phyloP scores from a whole-genome alignment of 2,113 vertebrate species.

The Cyprinodon tularosa region DNA sequence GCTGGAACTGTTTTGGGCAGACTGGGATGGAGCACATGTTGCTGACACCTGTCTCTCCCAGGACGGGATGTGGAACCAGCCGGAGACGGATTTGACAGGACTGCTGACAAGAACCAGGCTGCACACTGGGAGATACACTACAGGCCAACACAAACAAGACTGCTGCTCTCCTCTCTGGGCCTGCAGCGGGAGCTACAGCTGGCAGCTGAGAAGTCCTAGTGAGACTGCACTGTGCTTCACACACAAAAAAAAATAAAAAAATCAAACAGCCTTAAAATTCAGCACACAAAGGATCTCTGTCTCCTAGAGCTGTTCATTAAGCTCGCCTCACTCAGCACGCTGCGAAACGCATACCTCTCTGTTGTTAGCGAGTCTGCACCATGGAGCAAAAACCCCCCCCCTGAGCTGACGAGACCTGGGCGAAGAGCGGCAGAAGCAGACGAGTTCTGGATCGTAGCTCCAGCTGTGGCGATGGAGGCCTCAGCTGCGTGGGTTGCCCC shows the following conservation, averaged over 20 bases:
- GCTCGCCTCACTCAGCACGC: not conserved
- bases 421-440: conserved; percentile 30
- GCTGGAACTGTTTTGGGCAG: not conserved
- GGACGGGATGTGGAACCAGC: conserved; percentile 53
- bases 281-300: not conserved
- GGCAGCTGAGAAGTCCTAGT: conserved; percentile 51
- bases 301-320: not conserved
- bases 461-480: conserved; percentile 15
- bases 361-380: conserved; percentile 54
- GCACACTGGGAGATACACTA: conserved; percentile 54
- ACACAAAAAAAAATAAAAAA: conserved; percentile 33
- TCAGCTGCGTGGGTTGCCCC: conserved; percentile 5
- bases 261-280: conserved; percentile 23
- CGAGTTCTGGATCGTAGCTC: conserved; percentile 7
- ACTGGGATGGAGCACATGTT: not conserved
- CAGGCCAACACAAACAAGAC: conserved; percentile 56
- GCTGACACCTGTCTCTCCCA: conserved; percentile 72
- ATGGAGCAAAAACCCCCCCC: conserved; percentile 21
- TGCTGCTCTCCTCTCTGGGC: conserved; percentile 30
- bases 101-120: conserved; percentile 56
- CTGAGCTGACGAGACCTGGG: conserved; percentile 18
- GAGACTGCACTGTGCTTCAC: not conserved
- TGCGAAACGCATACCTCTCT: conserved; percentile 43
- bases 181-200: conserved; percentile 39
- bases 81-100: conserved; percentile 62